These are phyloP conservation scores for Pterophyllum scalare DNA, from an alignment of 2,113 vertebrate species.

Conservation along the genomic window DNA sequence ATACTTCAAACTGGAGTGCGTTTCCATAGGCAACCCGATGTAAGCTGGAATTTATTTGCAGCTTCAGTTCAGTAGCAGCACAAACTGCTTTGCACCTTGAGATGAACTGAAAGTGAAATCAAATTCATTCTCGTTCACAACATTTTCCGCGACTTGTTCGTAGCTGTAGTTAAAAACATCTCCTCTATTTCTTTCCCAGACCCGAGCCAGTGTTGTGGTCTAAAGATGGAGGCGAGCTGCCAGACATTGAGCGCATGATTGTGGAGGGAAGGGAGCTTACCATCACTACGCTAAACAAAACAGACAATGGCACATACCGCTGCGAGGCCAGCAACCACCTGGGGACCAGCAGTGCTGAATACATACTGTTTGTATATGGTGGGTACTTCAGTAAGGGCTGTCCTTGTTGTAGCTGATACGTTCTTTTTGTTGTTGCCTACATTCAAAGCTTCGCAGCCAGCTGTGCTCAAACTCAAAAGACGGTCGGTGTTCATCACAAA, in stretches of 20 bases:
- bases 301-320: conserved; percentile 98
- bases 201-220: conserved; percentile 97
- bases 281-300: conserved; percentile 96
- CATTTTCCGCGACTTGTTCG: neutral
- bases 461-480: conserved; percentile 1
- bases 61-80: neutral
- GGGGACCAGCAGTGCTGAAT: conserved; percentile 94
- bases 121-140: neutral
- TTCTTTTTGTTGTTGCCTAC: conserved; percentile 16
- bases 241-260: conserved; percentile 95
- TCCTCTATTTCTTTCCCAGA: conserved; percentile 70
- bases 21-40: conserved; percentile 97
- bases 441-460: neutral
- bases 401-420: neutral
- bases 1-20: conserved; percentile 95
- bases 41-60: conserved; percentile 80
- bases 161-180: neutral
- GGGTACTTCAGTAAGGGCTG: conserved; percentile 71
- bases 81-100: neutral
- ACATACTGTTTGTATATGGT: conserved; percentile 96
- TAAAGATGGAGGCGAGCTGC: conserved; percentile 95
- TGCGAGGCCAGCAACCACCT: conserved; percentile 97
- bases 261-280: conserved; percentile 94
- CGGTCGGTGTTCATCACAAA: neutral
- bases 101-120: neutral